Base-by-base conservation (phyloP, 2,113 vertebrate genomes). In the Salvelinus alpinus region DNA sequence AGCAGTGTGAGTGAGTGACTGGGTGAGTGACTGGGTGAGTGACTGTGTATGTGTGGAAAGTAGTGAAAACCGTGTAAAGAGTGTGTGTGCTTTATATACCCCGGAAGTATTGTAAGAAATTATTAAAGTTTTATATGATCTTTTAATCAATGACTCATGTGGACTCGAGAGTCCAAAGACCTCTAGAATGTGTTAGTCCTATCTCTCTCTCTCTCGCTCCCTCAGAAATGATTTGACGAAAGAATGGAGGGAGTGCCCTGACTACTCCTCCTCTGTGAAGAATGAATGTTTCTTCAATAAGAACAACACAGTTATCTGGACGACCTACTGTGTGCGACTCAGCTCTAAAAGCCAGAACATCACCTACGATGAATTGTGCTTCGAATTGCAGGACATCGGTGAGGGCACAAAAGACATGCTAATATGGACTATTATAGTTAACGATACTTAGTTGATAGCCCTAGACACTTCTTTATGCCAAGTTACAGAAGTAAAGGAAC, bases 341-440 rank as follows among this genome's bases (percentile, higher is more conserved):
- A 91, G 91, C 25, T 78, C 85, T 4, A 90, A 89, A 16, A 82
- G 80, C 83, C 87, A 92, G 79, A 94, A 95, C 81, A 64, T 90
- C 84, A 93, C 91, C 0, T 95, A 94, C 67, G 93, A 96, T 75
- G 83, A 95, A 27, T 89, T 91, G 75, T 95, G 95, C 85, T 98
- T 99, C 88, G 91, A 85, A 0, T 94, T 99, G 85, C 95, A 97
- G 80, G 92, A 96, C 83, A 99, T 99, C 80, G 97, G 97, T 99
- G 91, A 90, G 91, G 83, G n/a, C 25, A 4, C 16, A 16, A 20
- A n/a, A 24, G 38, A 22, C 5, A 11, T 29, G 27, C 24, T 11
- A 16, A 64, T 18, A 64, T 60, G 64, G 2, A 27, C 51, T 54
- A 3, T 18, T 54, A 54, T 16, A 16, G 51, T 54, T 18, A 54